Evolutionary conservation across 2,113 vertebrate species (phyloP), one percentile per base, ranked within the genome.

Genomic region (Notothenia coriiceps): DNA sequence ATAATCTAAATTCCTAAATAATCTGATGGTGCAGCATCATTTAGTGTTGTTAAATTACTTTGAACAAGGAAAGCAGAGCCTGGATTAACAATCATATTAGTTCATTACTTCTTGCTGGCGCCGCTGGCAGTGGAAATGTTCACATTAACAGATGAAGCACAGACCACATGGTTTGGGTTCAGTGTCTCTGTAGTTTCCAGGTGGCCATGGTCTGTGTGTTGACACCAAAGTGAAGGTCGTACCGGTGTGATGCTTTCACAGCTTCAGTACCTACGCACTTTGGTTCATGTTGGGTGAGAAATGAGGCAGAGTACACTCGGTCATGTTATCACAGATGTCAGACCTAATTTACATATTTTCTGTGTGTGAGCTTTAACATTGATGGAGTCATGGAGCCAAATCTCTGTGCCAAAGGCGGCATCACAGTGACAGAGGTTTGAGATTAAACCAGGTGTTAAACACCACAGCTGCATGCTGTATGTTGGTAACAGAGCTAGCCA

Each of bases 61-160:
- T 74, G 55, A 56, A 81, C 25, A 4, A 2, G 75, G 67, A 70
- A 82, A 86, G 84, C 79, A 89, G 85, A 86, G 85, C 83, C 74
- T 50, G 65, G 54, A 77, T 40, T 75, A 72, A 74, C 70, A 47
- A 74, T 89, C 51, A 74, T 79, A 68, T 85, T 86, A 63, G 84
- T 87, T 71, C 68, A 80, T 84, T 59, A 56, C 59, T 56, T 84
- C 40, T 60, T 75, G 40, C 64, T 85, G 73, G 49, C 44, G 6
- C 13, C 0, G 11, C 43, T 40, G 40, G 62, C 54, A 46, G 52
- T 35, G 43, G 67, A 62, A 46, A 55, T n/a, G 22, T 40, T 25
- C 43, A 20, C 35, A 29, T 22, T 6, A 0, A 61, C 29, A 14
- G 50, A 11, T 12, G 6, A 59, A 56, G 17, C 63, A 52, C 44